Conservation (phyloP, 2,888 invertebrate genomes). For the Blastobasis adustella region DNA sequence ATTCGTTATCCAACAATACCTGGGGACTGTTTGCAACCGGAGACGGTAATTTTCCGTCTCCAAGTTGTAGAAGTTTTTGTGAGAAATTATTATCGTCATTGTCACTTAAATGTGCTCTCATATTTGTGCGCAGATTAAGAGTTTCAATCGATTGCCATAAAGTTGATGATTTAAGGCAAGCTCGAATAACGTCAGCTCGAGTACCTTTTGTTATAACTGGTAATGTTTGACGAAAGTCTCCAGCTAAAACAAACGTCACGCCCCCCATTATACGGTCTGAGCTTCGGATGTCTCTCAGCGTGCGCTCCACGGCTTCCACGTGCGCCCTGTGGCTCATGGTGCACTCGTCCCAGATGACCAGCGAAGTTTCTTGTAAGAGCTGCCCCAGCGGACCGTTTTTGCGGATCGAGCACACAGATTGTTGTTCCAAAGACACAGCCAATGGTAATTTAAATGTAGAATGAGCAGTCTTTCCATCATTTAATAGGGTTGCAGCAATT, state of each 20-base stretch:
- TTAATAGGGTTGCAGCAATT: slow-evolving; percentile 35
- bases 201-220: slow-evolving; percentile 17
- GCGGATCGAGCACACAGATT: background rate
- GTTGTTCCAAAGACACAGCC: background rate
- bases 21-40: slow-evolving; percentile 15
- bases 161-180: slow-evolving; percentile 15
- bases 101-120: slow-evolving; percentile 21
- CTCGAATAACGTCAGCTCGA: background rate
- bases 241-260: slow-evolving; percentile 1
- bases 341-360: background rate
- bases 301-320: background rate
- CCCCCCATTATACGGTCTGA: background rate
- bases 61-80: slow-evolving; percentile 16
- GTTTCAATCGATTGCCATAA: slow-evolving; percentile 17
- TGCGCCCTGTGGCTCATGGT: background rate
- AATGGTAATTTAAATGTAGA: background rate
- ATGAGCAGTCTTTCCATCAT: slow-evolving; percentile 21
- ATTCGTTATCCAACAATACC: slow-evolving; percentile 18
- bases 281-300: background rate
- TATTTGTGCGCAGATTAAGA: slow-evolving; percentile 19
- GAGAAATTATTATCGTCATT: slow-evolving; percentile 18
- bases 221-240: slow-evolving; percentile 18
- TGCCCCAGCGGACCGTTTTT: background rate
- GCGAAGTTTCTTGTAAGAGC: too few relatives aligned
- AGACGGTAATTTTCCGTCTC: slow-evolving; percentile 12